These are phyloP conservation scores for Drosophila testacea DNA, from an alignment of 2,888 invertebrate species.

Conservation along the genomic window DNA sequence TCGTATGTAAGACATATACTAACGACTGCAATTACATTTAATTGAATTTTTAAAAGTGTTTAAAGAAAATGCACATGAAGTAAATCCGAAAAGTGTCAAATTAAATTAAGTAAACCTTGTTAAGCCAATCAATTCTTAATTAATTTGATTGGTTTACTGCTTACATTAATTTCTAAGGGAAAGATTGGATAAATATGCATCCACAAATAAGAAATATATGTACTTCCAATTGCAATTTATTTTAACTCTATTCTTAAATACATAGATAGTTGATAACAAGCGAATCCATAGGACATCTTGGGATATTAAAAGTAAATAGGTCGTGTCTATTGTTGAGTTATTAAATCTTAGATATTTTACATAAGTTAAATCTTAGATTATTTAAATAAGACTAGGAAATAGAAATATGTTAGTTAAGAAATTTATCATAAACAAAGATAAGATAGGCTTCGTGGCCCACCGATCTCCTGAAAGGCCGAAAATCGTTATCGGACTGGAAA, in stretches of 20 bases:
- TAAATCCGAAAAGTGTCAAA: background rate
- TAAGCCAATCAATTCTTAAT: background rate
- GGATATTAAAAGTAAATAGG: background rate
- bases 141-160: no score
- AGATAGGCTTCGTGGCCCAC: no score
- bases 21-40: slow-evolving; percentile 1
- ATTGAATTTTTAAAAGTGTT: background rate
- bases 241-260: background rate
- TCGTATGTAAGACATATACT: background rate
- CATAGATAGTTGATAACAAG: background rate
- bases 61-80: background rate
- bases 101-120: background rate
- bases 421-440: no score
- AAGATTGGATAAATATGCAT: slow-evolving; percentile 13
- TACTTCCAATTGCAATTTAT: slow-evolving; percentile 1
- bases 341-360: no score
- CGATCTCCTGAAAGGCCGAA: no score
- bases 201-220: background rate
- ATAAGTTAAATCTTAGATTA: no score
- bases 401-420: no score
- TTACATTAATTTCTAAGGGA: background rate
- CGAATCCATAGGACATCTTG: background rate
- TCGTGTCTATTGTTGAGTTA: background rate
- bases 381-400: no score
- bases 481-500: no score